These are phyloP conservation scores for Moxostoma hubbsi DNA, from an alignment of 2,797 vertebrate genomes.

Conservation along the genomic window DNA sequence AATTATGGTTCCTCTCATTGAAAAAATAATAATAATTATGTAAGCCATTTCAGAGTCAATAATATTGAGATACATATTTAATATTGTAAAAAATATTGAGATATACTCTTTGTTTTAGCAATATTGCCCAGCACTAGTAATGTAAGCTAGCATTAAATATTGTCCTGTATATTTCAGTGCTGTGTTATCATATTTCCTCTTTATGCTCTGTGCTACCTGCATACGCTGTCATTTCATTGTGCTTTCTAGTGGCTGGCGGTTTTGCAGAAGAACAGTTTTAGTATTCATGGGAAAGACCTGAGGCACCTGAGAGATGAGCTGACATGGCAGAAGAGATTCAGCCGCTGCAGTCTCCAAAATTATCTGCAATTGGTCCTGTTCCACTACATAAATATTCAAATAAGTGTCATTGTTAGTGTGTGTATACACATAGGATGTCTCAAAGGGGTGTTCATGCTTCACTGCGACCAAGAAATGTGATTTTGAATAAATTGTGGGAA, in stretches of 20 bases:
- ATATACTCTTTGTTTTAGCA: too few species aligned
- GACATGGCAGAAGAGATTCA: conserved; percentile 39
- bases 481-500: conserved; percentile 27
- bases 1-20: too few species aligned
- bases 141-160: too few species aligned
- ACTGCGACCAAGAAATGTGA: conserved; percentile 1
- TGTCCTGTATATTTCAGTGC: background rate
- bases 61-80: too few species aligned
- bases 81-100: too few species aligned
- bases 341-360: conserved; percentile 45
- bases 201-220: background rate
- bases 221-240: conserved; percentile 35
- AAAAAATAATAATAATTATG: too few species aligned
- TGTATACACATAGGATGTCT: conserved; percentile 24
- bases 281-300: conserved; percentile 46
- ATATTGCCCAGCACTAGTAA: too few species aligned
- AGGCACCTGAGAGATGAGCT: conserved; percentile 39
- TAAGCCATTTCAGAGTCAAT: too few species aligned
- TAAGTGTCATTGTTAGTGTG: conserved; percentile 55
- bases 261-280: conserved; percentile 26
- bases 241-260: conserved; percentile 18
- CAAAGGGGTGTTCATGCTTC: conserved; percentile 26
- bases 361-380: conserved; percentile 60
- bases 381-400: conserved; percentile 80
- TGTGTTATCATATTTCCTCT: conserved; percentile 23